Percentiles rank a stretch among this genome's conserved stretches.
phyloP scores from a whole-genome alignment of 2,797 vertebrate species.

The Ispidina picta region DNA sequence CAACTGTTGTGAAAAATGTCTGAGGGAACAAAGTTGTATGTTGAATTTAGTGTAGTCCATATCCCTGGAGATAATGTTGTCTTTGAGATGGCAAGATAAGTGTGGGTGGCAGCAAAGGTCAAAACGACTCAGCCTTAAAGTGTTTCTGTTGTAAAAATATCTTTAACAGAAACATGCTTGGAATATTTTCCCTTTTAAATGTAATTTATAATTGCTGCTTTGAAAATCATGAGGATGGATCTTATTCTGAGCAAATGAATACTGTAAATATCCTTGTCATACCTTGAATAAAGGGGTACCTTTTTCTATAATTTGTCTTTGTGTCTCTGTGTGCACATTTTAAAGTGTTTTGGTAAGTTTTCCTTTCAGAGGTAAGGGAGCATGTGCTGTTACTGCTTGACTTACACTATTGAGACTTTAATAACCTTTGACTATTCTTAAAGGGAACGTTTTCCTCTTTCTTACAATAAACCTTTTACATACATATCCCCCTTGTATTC shows the following conservation, averaged over 20 bases:
- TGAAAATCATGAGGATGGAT: conserved; percentile 56
- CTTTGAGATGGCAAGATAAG: conserved; percentile 16
- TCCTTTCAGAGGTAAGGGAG: not conserved
- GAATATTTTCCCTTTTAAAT: conserved; percentile 68
- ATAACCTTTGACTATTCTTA: not conserved
- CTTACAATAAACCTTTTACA: not conserved
- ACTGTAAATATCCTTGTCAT: conserved; percentile 83
- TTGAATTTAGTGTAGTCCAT: conserved; percentile 10
- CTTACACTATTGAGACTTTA: not conserved
- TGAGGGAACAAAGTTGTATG: conserved; percentile 39
- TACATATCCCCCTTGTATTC: not conserved
- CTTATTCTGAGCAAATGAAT: conserved; percentile 69
- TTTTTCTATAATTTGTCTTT: conserved; percentile 73
- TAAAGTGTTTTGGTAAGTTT: not conserved
- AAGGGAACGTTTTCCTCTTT: not conserved
- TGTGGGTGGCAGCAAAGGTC: conserved; percentile 52
- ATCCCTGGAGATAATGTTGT: conserved; percentile 40
- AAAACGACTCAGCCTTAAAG: conserved; percentile 73
- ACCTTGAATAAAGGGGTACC: conserved; percentile 82
- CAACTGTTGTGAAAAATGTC: conserved; percentile 4
- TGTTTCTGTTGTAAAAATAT: conserved; percentile 73
- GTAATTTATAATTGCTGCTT: conserved; percentile 75
- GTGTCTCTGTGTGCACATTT: not conserved
- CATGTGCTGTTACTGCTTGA: not conserved
- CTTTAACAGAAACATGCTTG: conserved; percentile 75